Base-by-base conservation (phyloP, 2,797 vertebrate species). In the Sebastes iracundus region DNA sequence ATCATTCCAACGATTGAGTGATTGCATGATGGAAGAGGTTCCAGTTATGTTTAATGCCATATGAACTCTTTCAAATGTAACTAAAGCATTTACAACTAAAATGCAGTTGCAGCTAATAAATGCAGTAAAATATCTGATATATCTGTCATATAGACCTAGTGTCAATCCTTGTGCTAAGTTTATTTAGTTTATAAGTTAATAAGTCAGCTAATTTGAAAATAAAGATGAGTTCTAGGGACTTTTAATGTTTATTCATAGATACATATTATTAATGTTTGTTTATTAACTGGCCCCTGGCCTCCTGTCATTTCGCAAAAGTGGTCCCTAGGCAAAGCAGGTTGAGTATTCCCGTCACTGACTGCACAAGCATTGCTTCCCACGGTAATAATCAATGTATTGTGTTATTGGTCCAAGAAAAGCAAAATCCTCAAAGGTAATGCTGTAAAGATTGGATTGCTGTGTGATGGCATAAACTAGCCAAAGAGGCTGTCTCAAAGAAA, bases 341-440 rank as follows among this genome's bases (percentile, higher is more conserved):
- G 32, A 62, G 32, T 23, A 35, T 64, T 22, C 33, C 72, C 82
- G 30, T 85, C 7, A 30, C 30, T 16, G 61, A 30, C 32, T 75
- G 60, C 30, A 59, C 28, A 71, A 67, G 67, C 72, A 69, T 61
- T 62, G 30, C 35, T 77, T 75, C 60, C 59, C 58, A 61, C 13
- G 5, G 9, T 35, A 35, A 35, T 13, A 33, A 88, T 82, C 80
- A 53, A 64, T 66, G 32, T 8, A 67, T 42, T 38, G 33, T 33
- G 3, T 38, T 82, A 62, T 69, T 7, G 18, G 61, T 25, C 20
- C 33, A 33, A 69, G 62, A 38, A 30, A 84, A 75, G 64, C 42
- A 64, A 76, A 84, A 14, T 58, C 42, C 27, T 75, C 72, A 35
- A 10, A 49, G 35, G 14, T 30, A 25, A 20, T 61, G 60, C 20